Evolutionary conservation across 1,140 invertebrate species (phyloP), one percentile per base, ranked within the genome.

Genomic region (Ceratoteleas bidentatus): DNA sequence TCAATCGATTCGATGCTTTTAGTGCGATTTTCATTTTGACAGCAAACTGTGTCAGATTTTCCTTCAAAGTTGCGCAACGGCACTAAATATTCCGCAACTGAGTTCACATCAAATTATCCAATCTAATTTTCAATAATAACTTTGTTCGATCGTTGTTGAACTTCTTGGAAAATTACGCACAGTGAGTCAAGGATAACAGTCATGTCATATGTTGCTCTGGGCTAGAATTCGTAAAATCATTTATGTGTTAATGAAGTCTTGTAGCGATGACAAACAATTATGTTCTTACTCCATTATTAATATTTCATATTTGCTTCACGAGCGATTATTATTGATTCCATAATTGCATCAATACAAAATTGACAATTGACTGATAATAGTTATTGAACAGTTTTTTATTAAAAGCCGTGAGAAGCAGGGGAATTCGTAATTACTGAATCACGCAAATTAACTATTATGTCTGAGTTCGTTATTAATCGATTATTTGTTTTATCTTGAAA

Each of bases 211-310:
- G 32, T 65, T 40, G 49, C 61, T 53, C 40, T 32, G 49, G 61
- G 61, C 14, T 24, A 65, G 49, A 53, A 40, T 65, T 65, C 14
- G 47, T 32, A 53, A 52, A 65, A 65, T 65, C 36, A 40, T 53
- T n/a, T 62, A 15, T 50, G 45, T 40, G 49, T 32, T n/a, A 52
- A 65, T 38, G 40, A 53, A 40, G 33, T 33, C 40, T 36, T 49
- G 47, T 32, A 47, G 50, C 60, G 36, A 34, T 50, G 60, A 49
- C 32, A 36, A 50, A 9, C 33, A 50, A 50, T 62, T 50, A 60
- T 47, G 24, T 9, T 11, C 8, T 6, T 32, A 15, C 6, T 24
- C 33, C 15, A 47, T 47, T 50, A 62, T 50, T 62, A 49, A 49
- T 15, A 36, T 62, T 49, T 62, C 45, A 4, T 3, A 62, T 36